These are phyloP conservation scores for Hippocampus kuda DNA, from an alignment of 2,797 vertebrate genomes.

Conservation along the genomic window DNA sequence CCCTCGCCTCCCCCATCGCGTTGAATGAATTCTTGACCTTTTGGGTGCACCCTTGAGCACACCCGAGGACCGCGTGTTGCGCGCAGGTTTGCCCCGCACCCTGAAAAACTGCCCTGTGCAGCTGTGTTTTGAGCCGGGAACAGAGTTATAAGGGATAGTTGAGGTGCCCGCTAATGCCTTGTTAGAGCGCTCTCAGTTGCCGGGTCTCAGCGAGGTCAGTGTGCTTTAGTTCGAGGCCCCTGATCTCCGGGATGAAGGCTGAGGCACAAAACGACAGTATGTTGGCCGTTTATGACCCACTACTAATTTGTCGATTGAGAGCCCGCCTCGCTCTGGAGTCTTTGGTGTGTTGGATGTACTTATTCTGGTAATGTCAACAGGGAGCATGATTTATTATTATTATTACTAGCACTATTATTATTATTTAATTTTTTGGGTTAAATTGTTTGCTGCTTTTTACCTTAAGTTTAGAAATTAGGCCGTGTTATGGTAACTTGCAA, in stretches of 20 bases:
- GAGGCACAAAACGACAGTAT: conserved; percentile 37
- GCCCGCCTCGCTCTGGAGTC: conserved; percentile 29
- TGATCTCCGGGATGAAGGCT: conserved; percentile 64
- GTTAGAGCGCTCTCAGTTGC: conserved; percentile 71
- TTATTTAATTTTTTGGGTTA: neutral
- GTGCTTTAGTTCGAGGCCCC: conserved; percentile 65
- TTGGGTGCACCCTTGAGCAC: conserved; percentile 50
- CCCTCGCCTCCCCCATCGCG: conserved; percentile 1
- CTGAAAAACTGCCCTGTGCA: conserved; percentile 51
- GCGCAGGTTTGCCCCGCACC: conserved; percentile 50
- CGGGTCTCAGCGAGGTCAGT: conserved; percentile 70
- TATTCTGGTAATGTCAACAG: neutral
- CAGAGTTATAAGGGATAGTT: conserved; percentile 46
- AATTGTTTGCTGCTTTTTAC: neutral
- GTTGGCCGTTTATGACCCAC: conserved; percentile 43
- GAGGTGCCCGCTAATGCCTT: conserved; percentile 73
- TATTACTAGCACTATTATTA: too few relatives aligned
- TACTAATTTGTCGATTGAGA: conserved; percentile 33
- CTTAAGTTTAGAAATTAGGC: neutral
- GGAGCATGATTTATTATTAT: too few relatives aligned
- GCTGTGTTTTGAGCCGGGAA: conserved; percentile 59
- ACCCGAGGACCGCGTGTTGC: conserved; percentile 45
- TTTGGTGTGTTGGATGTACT: conserved; percentile 8
- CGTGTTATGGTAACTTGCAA: neutral
- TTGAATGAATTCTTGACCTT: conserved; percentile 47